Evolutionary conservation across 2,888 invertebrate genomes (phyloP).

Genomic region (Himalopsyche kuldschensis): DNA sequence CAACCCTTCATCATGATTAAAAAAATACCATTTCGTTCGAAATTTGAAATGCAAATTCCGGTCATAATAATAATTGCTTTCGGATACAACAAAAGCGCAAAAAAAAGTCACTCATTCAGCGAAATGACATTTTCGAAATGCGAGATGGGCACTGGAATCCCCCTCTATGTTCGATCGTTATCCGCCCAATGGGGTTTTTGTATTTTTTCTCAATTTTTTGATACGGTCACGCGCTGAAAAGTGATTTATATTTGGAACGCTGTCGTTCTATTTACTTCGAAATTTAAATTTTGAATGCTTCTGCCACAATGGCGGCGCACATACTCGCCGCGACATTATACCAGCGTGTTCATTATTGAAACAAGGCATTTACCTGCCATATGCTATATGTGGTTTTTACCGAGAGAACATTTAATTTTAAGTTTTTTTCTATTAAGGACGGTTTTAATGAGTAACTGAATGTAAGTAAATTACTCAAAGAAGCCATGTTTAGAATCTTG

Average conservation of each 20-base stretch:
- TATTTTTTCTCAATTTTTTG: conserved; percentile 11
- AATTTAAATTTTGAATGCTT: conserved; percentile 10
- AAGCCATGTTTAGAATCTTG: no score
- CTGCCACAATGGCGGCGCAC: neutral
- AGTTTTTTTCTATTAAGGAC: no score
- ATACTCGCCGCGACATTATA: neutral
- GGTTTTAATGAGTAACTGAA: no score
- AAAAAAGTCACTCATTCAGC: neutral
- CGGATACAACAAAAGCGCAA: neutral
- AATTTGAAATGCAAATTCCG: neutral
- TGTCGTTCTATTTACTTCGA: conserved; percentile 6
- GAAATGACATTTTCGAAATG: neutral
- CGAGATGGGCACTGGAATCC: neutral
- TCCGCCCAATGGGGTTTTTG: neutral
- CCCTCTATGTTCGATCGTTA: conserved; percentile 4
- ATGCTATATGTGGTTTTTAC: no score
- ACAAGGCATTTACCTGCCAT: no score
- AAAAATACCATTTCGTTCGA: neutral
- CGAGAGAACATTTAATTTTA: no score
- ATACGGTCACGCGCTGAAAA: neutral
- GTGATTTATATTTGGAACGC: conserved; percentile 13
- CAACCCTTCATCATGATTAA: neutral
- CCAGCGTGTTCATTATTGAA: no score
- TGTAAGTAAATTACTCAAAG: no score
- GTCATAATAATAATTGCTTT: conserved; percentile 2